Percentiles rank a stretch among this genome's conserved stretches.
These are phyloP conservation scores for Capitella teleta DNA, from an alignment of 1,140 invertebrate species.

Conservation along the genomic window DNA sequence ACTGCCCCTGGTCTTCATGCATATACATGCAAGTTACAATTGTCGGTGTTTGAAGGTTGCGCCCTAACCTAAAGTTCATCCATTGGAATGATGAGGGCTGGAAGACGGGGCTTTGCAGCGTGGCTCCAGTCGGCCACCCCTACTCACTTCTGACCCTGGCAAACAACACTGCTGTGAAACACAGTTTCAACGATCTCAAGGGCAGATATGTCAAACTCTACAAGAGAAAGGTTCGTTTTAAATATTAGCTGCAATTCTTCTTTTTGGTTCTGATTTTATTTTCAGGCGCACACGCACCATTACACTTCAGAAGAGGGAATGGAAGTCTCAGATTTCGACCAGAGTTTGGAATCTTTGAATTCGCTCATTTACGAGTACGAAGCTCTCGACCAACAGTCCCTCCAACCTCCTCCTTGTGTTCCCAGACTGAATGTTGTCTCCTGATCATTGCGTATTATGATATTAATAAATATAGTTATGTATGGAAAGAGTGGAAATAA, in stretches of 20 bases:
- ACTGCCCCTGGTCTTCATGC: too few relatives aligned
- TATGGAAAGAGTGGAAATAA: too few relatives aligned
- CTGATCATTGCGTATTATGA: conserved; percentile 1
- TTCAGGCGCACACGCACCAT: conserved; percentile 41
- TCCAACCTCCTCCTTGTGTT: conserved; percentile 1
- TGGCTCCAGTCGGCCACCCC: conserved; percentile 39
- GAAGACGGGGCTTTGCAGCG: conserved; percentile 45
- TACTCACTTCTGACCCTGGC: conserved; percentile 40
- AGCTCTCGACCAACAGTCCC: conserved; percentile 18
- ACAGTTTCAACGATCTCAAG: conserved; percentile 33
- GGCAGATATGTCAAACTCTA: conserved; percentile 41
- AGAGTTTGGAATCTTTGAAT: conserved; percentile 31
- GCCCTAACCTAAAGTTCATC: conserved; percentile 38
- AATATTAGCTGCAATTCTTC: conserved; percentile 10
- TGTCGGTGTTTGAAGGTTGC: conserved; percentile 29
- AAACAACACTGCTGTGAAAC: conserved; percentile 42
- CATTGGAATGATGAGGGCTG: conserved; percentile 44
- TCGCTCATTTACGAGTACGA: conserved; percentile 34
- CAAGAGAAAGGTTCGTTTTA: conserved; percentile 35
- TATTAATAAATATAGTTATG: too few relatives aligned
- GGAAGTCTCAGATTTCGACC: conserved; percentile 32
- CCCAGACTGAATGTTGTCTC: conserved; percentile 4
- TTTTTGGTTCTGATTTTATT: conserved; percentile 7
- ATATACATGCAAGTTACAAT: too few relatives aligned
- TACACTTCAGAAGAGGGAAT: conserved; percentile 41